A percentile compares a stretch with the other conserved stretches of the same genome.
These are phyloP conservation scores for Sceloporus undulatus DNA, from an alignment of 2,113 vertebrate genomes.

Conservation along the genomic window DNA sequence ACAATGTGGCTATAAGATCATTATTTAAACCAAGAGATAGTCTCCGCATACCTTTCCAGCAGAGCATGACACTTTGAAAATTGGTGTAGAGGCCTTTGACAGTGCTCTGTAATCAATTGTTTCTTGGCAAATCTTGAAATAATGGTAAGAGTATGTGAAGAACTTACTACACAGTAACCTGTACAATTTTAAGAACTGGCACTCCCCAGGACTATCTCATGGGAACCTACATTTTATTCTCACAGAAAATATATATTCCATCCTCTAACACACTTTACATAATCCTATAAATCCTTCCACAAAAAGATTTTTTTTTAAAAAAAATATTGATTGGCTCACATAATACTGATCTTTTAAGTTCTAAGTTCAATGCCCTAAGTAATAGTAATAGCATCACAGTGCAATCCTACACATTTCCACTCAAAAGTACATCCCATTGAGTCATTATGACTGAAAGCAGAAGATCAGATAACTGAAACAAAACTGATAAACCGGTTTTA, in stretches of 20 bases:
- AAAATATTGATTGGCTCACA: not conserved
- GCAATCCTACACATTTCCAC: not conserved
- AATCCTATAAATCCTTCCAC: not conserved
- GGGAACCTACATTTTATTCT: not conserved
- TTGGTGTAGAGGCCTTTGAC: constrained; percentile 21
- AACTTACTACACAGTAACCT: fast-evolving
- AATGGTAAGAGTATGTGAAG: not conserved
- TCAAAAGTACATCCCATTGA: not conserved
- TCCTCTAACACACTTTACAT: not conserved
- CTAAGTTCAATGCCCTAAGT: not conserved
- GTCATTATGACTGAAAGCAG: not conserved
- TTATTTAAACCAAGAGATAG: constrained; percentile 76
- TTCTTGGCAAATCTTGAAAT: constrained; percentile 18
- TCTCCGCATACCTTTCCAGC: constrained; percentile 70
- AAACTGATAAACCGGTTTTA: not conserved
- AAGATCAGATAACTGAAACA: not conserved
- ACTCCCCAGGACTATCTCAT: not conserved
- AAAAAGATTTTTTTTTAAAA: not conserved
- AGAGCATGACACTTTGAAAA: constrained; percentile 38
- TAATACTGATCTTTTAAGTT: not conserved
- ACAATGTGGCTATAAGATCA: constrained; percentile 76
- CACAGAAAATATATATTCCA: not conserved
- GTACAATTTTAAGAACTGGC: not conserved
- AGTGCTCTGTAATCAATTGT: constrained; percentile 19
- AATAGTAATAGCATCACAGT: not conserved